Evolutionary conservation across 2,797 vertebrate genomes (phyloP), one percentile per base, ranked within the genome.

Genomic region (Phoebastria nigripes): DNA sequence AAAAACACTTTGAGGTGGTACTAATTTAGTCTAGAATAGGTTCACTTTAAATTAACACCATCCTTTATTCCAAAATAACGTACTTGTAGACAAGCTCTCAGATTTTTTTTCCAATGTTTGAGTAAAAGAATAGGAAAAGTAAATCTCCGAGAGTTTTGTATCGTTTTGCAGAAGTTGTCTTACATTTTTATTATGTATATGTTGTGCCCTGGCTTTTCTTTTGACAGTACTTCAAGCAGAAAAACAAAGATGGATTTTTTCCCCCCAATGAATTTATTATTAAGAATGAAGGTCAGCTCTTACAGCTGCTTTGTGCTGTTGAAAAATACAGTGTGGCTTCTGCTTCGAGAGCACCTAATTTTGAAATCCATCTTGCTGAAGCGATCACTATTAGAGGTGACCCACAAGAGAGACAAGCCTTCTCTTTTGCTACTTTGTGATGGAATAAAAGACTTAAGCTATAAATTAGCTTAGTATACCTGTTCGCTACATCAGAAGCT

Each of bases 291-390:
- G 88, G 92, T 96, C 92, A 95, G 81, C 49, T 96, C 90, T 92
- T 92, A 82, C 0, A 5, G 81, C 91, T 82, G 90, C 81, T 93
- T 85, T 67, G 63, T 84, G 88, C 91, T 73, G 15, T 33, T 95
- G 90, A 93, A 80, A 93, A 95, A 92, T 71, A 89, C 95, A 63
- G 55, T 1, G 1, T 61, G 35, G 86, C 83, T 93, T 90, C 89
- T 93, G 83, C 82, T 95, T 92, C 4, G 0, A 63, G 83, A 90
- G 67, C 86, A 82, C 74, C 83, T 90, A 31, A 82, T 94, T 96
- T 72, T 92, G 95, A 96, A 96, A 95, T 90, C 89, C 83, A 72
- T 93, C 96, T 96, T 84, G 83, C 81, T 52, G 71, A 80, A 93
- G 86, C 18, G 63, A 77, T 87, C 67, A 83, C 78, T 92, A 37